Evolutionary conservation across 2,797 vertebrate genomes (phyloP).

Genomic region (Sebastes reedi): DNA sequence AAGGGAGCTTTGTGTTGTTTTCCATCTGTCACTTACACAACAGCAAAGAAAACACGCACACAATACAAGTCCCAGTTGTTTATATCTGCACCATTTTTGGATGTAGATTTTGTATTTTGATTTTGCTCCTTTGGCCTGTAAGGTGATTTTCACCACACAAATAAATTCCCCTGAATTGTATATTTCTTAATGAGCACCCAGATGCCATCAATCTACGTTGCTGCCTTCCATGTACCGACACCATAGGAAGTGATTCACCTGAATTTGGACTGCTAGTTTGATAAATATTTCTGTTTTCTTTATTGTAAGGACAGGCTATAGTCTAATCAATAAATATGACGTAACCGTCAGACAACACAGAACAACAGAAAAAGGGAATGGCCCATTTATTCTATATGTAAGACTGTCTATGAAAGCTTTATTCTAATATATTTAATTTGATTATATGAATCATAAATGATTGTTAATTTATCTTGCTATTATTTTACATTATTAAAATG

Average conservation of each 20-base stretch:
- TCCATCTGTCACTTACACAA: no score
- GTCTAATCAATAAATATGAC: background rate
- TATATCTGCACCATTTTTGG: background rate
- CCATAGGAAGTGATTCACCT: no score
- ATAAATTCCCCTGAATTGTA: background rate
- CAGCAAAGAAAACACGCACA: background rate
- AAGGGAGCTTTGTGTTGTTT: no score
- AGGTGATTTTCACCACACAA: accelerated
- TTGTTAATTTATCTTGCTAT: background rate
- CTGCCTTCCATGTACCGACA: background rate
- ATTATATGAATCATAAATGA: background rate
- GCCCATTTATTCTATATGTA: no score
- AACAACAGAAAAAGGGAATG: no score
- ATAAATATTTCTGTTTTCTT: background rate
- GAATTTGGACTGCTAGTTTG: background rate
- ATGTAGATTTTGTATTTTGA: background rate
- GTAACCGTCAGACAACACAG: no score
- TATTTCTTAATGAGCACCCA: no score
- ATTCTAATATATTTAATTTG: background rate
- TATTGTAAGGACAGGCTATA: background rate
- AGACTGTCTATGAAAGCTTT: no score
- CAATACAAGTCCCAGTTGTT: background rate
- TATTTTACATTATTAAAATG: background rate
- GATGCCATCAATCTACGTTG: background rate
- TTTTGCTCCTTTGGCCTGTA: background rate